Conservation (phyloP, 1,140 invertebrate genomes). For the Papilio polyxenes region DNA sequence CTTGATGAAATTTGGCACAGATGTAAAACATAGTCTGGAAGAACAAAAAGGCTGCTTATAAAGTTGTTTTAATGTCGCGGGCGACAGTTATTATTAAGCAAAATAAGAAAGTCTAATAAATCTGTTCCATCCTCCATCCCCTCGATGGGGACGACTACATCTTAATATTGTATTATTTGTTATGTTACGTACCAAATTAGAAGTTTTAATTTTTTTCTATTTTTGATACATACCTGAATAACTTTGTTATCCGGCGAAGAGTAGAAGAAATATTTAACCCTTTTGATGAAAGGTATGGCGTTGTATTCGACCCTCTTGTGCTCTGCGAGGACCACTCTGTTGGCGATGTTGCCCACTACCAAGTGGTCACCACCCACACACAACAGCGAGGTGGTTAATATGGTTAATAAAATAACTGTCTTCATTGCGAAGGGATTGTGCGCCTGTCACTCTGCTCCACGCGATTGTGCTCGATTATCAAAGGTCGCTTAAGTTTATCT, state of each 20-base stretch:
- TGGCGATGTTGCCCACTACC: slow-evolving; percentile 60
- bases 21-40: too few species aligned
- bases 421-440: slow-evolving; percentile 42
- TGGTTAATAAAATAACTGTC: slow-evolving; percentile 26
- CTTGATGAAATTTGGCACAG: too few species aligned
- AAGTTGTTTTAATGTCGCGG: too few species aligned
- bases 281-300: slow-evolving; percentile 68
- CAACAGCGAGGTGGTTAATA: slow-evolving; percentile 35
- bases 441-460: background rate
- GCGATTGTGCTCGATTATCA: slow-evolving; percentile 11
- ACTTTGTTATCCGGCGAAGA: slow-evolving; percentile 51
- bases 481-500: slow-evolving; percentile 25
- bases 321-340: slow-evolving; percentile 54
- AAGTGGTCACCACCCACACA: slow-evolving; percentile 49
- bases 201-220: too few species aligned
- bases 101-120: too few species aligned
- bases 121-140: too few species aligned
- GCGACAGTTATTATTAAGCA: too few species aligned
- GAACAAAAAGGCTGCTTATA: too few species aligned
- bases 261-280: slow-evolving; percentile 67
- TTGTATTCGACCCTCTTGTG: slow-evolving; percentile 60
- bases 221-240: slow-evolving; percentile 54
- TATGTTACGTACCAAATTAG: too few species aligned
- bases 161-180: too few species aligned
- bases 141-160: too few species aligned